These are phyloP conservation scores for Tragelaphus strepsiceros DNA, from an alignment of 2,113 vertebrate species.

Conservation along the genomic window DNA sequence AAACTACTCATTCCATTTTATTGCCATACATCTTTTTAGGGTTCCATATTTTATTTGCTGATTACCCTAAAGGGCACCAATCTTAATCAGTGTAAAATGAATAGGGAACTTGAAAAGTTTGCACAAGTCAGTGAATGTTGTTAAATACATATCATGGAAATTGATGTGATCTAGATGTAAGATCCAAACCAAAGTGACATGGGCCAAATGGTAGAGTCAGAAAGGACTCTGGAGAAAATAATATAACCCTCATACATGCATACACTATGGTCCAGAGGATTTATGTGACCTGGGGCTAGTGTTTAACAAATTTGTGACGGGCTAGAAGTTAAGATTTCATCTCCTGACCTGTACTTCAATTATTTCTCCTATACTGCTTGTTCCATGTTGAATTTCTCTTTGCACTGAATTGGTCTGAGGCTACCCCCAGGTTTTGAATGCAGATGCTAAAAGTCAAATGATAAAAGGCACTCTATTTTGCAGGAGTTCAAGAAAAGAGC, in stretches of 20 bases:
- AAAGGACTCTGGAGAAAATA: not conserved
- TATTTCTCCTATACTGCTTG: not conserved
- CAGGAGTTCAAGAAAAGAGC: not conserved
- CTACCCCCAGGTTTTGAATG: not conserved
- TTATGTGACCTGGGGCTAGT: not conserved
- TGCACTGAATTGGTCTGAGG: not conserved
- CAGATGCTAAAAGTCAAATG: not conserved
- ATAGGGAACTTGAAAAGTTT: not conserved
- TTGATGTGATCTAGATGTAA: not conserved
- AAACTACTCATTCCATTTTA: not conserved
- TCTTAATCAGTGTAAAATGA: not conserved
- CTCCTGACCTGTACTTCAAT: not conserved
- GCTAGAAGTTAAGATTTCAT: not conserved
- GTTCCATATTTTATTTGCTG: not conserved
- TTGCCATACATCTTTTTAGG: not conserved
- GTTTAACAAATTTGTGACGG: not conserved
- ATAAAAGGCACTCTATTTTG: not conserved
- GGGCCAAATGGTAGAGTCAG: not conserved
- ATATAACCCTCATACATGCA: not conserved
- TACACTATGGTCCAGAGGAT: not conserved
- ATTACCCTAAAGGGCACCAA: not conserved
- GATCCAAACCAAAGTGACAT: not conserved
- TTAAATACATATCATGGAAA: not conserved
- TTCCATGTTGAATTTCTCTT: not conserved
- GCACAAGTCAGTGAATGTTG: not conserved